Evolutionary conservation across 2,113 vertebrate species (phyloP).

Genomic region (Egretta garzetta): DNA sequence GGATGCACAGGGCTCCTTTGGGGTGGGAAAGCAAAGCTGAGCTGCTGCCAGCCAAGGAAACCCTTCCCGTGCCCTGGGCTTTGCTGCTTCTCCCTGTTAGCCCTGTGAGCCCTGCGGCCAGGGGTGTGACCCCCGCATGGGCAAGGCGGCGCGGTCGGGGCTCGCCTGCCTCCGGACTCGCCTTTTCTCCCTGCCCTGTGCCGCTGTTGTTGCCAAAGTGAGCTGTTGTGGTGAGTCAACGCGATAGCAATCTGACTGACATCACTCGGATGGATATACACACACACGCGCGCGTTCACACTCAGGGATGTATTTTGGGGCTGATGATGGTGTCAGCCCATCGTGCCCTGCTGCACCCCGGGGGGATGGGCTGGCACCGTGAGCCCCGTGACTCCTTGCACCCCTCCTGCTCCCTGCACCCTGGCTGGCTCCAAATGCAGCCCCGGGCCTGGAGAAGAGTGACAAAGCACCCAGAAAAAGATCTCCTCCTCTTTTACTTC

Average conservation of each 20-base stretch:
- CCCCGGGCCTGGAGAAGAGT: neutral
- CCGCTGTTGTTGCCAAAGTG: neutral
- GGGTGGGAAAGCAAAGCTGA: neutral
- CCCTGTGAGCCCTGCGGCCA: neutral
- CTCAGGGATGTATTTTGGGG: neutral
- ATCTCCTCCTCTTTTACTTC: neutral
- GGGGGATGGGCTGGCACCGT: neutral
- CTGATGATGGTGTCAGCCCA: neutral
- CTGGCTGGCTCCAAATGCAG: neutral
- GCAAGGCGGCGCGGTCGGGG: fast-evolving
- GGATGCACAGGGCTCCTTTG: neutral
- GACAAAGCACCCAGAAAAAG: neutral
- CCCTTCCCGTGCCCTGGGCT: neutral
- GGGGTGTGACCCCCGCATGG: neutral
- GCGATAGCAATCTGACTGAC: neutral
- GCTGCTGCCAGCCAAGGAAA: neutral
- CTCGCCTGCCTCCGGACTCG: neutral
- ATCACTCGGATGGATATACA: neutral
- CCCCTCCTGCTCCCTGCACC: neutral
- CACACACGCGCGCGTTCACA: too few relatives aligned
- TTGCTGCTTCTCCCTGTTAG: neutral
- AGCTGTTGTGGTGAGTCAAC: neutral
- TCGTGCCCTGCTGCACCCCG: neutral
- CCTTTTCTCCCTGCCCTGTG: neutral
- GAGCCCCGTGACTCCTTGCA: neutral